Evolutionary conservation across 2,888 invertebrate species (phyloP), one percentile per base, ranked within the genome.

Genomic region (Phymatocera aterrima): DNA sequence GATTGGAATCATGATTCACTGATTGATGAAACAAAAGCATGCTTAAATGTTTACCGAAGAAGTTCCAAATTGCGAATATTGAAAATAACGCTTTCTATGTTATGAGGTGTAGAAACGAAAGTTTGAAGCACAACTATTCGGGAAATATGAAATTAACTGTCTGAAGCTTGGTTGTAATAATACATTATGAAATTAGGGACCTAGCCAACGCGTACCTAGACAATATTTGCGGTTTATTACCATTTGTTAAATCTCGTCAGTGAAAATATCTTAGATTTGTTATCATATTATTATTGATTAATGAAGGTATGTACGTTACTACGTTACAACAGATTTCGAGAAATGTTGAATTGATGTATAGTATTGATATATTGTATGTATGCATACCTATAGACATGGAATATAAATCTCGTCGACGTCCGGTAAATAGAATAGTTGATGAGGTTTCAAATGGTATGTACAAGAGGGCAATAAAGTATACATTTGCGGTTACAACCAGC

Each of bases 291-390:
- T 21, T 21, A 28, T 28, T 57, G 28, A 34, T 37, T 3, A 64
- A 8, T 37, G 18, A 15, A 34, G 64, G 6, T 64, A 37, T 64
- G 3, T 18, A 10, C 2, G n/a, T 2, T 21, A n/a, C 3, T 18
- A 10, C 2, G 24, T 15, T 1, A 37, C 8, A 10, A 64, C 31
- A 18, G 18, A 3, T 0, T 24, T 4, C 10, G 8, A 15, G 57
- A 64, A 64, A 64, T 21, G n/a, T 64, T n/a, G 64, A 37, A 64
- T 64, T 18, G n/a, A n/a, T n/a, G n/a, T n/a, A n/a, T n/a, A n/a
- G n/a, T n/a, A n/a, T n/a, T n/a, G n/a, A n/a, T n/a, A n/a, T n/a
- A 64, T 18, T 37, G 31, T 0, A 61, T 18, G 15, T 61, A n/a
- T 21, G 18, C 34, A 12, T 34, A 37, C n/a, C 18, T 34, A 34